These are phyloP conservation scores for Radopholus similis DNA, from an alignment of 1,140 invertebrate genomes.

Conservation along the genomic window DNA sequence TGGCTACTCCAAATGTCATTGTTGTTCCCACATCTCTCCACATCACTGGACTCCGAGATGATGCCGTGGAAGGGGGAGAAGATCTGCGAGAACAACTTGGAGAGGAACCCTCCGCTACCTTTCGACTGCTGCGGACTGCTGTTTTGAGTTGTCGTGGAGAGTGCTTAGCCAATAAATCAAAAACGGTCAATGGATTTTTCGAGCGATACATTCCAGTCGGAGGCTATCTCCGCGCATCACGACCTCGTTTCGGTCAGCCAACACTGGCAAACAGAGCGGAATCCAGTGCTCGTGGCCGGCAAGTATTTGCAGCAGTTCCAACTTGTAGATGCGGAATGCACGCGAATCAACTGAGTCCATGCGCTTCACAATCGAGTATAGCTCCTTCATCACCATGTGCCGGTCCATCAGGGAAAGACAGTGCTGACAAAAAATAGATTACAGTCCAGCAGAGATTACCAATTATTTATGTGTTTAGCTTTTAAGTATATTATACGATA, in stretches of 20 bases:
- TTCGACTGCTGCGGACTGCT: background rate
- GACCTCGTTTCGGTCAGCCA: slow-evolving; percentile 65
- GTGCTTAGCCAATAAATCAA: background rate
- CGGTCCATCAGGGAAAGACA: slow-evolving; percentile 87
- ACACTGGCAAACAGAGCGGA: slow-evolving; percentile 70
- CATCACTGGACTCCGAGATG: slow-evolving; percentile 32
- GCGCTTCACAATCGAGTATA: slow-evolving; percentile 79
- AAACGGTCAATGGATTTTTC: background rate
- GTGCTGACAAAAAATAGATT: slow-evolving; percentile 68
- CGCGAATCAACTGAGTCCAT: slow-evolving; percentile 66
- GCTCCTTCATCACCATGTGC: slow-evolving; percentile 81
- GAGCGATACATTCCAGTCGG: background rate
- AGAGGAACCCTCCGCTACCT: slow-evolving; percentile 26
- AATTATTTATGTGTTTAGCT: too few relatives aligned
- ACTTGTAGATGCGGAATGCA: slow-evolving; percentile 48
- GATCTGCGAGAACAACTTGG: slow-evolving; percentile 43
- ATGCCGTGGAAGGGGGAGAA: slow-evolving; percentile 22
- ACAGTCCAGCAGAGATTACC: too few relatives aligned
- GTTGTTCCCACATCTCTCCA: slow-evolving; percentile 37
- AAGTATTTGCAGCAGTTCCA: slow-evolving; percentile 52
- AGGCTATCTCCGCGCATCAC: slow-evolving; percentile 49
- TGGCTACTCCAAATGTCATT: background rate
- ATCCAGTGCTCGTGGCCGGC: slow-evolving; percentile 66
- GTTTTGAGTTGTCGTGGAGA: slow-evolving; percentile 1
- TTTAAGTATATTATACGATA: background rate